These are phyloP conservation scores for Phyllopteryx taeniolatus DNA, from an alignment of 2,113 vertebrate species.

Conservation along the genomic window DNA sequence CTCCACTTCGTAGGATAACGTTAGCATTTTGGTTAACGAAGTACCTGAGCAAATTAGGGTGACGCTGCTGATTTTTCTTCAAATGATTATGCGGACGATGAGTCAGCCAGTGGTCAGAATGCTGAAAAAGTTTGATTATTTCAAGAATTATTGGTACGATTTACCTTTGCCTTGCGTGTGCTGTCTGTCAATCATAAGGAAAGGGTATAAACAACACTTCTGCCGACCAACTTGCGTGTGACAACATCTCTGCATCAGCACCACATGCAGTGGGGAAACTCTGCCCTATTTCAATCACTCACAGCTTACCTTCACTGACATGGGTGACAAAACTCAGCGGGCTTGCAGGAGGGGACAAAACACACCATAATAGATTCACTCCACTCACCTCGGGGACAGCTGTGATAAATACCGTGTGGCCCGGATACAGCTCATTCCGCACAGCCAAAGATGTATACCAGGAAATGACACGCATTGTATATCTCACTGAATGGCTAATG, in stretches of 20 bases:
- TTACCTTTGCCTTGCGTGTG: background rate
- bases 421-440: slow-evolving; percentile 26
- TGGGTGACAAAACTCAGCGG: slow-evolving; percentile 31
- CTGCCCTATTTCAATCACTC: slow-evolving; percentile 28
- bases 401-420: slow-evolving; percentile 28
- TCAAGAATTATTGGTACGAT: background rate
- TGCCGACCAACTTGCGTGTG: slow-evolving; percentile 4
- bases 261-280: slow-evolving; percentile 13
- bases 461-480: slow-evolving; percentile 27
- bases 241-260: slow-evolving; percentile 21
- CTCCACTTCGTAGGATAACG: no score
- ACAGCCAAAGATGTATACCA: slow-evolving; percentile 22
- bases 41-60: no score
- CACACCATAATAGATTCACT: slow-evolving; percentile 28
- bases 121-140: background rate
- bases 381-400: slow-evolving; percentile 9
- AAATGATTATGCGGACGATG: no score
- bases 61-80: no score
- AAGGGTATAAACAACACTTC: slow-evolving; percentile 18
- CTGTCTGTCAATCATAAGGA: slow-evolving; percentile 37
- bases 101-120: background rate
- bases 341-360: slow-evolving; percentile 29
- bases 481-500: slow-evolving; percentile 26
- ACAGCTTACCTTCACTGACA: slow-evolving; percentile 18
- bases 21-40: no score